Percentiles rank a stretch among this genome's conserved stretches.
phyloP scores from a whole-genome alignment of 2,888 invertebrate species.

The Sinohyriopsis cumingii region DNA sequence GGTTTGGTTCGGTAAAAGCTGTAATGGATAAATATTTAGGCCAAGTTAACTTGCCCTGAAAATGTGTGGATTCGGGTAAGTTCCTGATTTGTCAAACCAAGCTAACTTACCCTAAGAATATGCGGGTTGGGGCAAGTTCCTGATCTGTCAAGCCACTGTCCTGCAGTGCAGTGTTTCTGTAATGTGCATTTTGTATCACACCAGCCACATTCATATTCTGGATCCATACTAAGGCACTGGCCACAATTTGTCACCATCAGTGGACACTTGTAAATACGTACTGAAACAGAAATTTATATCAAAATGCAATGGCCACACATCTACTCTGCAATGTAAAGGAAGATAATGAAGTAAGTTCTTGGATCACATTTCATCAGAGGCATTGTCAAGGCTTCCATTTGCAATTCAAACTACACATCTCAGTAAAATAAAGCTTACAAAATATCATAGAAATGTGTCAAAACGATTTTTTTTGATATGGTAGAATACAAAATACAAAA shows the following conservation, averaged over 20 bases:
- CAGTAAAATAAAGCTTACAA: no score
- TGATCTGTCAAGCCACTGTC: slow-evolving; percentile 87
- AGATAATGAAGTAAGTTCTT: neutral
- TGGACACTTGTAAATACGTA: slow-evolving; percentile 80
- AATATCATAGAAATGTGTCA: no score
- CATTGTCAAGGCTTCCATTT: neutral
- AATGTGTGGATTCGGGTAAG: no score
- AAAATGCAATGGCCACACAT: neutral
- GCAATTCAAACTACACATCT: no score
- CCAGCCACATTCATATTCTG: slow-evolving; percentile 97
- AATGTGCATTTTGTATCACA: slow-evolving; percentile 80
- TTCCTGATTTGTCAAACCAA: no score
- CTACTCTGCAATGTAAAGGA: neutral
- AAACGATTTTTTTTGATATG: no score
- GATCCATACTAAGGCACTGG: slow-evolving; percentile 92
- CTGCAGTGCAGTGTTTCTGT: slow-evolving; percentile 45
- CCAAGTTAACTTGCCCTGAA: neutral
- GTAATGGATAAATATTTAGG: neutral
- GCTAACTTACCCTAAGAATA: no score
- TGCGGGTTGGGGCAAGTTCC: slow-evolving; percentile 97
- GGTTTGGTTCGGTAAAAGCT: neutral
- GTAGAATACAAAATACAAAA: no score
- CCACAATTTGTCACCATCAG: slow-evolving; percentile 99
- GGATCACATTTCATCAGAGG: neutral
- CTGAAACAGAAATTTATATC: slow-evolving; percentile 40